These are phyloP conservation scores for Peromyscus melanophrys DNA, from an alignment of 2,797 vertebrate genomes.

Conservation along the genomic window DNA sequence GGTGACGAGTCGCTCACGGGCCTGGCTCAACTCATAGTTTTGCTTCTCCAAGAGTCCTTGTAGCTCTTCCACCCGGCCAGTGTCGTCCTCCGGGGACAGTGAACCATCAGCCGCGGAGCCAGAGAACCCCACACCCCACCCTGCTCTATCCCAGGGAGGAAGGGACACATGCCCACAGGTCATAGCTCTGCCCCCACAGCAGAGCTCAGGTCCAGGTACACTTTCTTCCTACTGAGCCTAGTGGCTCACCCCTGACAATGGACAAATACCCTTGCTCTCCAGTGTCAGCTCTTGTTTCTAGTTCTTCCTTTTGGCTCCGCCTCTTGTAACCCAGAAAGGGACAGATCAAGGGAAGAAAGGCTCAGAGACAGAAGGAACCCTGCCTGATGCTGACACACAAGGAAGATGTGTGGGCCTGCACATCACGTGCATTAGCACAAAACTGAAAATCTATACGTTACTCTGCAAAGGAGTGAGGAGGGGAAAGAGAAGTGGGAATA, in stretches of 20 bases:
- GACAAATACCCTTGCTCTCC: background rate
- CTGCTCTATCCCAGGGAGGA: background rate
- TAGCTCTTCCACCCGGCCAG: slow-evolving; percentile 92
- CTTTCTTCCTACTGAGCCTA: background rate
- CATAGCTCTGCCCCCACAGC: background rate
- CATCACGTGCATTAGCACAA: background rate
- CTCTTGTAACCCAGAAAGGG: background rate
- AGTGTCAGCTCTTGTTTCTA: background rate
- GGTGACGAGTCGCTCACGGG: slow-evolving; percentile 92
- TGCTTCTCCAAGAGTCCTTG: slow-evolving; percentile 97
- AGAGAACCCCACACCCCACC: background rate
- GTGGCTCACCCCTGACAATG: background rate
- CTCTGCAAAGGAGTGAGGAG: background rate
- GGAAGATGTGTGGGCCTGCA: background rate
- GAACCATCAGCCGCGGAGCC: slow-evolving; percentile 91
- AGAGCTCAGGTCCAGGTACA: background rate
- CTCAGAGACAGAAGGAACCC: background rate
- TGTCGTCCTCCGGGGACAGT: slow-evolving; percentile 93
- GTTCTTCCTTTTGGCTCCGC: background rate
- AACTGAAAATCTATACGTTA: background rate
- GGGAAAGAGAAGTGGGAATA: background rate
- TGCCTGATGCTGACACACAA: background rate
- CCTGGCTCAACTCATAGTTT: slow-evolving; percentile 95
- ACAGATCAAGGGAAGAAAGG: background rate
- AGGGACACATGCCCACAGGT: background rate